A percentile compares a stretch with the other conserved stretches of the same genome.
Evolutionary conservation across 2,888 invertebrate genomes (phyloP).

Genomic region (Nomada flava): DNA sequence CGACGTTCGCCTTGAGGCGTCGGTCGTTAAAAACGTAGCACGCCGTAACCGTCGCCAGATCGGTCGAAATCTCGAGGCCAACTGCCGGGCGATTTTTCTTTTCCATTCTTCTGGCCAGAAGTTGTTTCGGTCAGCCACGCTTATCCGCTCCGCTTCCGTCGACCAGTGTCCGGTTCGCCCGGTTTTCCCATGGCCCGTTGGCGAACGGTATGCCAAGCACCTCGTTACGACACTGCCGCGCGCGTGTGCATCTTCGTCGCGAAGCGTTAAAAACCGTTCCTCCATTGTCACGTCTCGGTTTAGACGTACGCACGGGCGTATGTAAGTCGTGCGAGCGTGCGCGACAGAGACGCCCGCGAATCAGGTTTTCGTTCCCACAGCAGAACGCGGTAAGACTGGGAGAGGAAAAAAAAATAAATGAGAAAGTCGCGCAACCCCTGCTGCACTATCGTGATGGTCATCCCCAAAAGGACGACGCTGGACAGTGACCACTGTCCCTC

Average conservation of each 20-base stretch:
- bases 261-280: conserved; percentile 48
- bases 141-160: conserved; percentile 68
- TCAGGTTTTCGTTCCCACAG: conserved; percentile 84
- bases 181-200: conserved; percentile 77
- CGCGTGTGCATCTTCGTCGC: background rate
- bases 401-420: conserved; percentile 41
- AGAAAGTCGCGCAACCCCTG: conserved; percentile 71
- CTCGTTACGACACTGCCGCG: conserved; percentile 32
- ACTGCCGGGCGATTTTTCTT: conserved; percentile 64
- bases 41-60: conserved; percentile 41
- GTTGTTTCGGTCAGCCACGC: conserved; percentile 14
- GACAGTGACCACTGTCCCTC: conserved; percentile 71
- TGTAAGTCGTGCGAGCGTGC: conserved; percentile 16
- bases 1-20: background rate
- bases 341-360: conserved; percentile 75
- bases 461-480: conserved; percentile 70
- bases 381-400: conserved; percentile 7
- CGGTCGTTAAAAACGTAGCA: conserved; percentile 16
- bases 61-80: conserved; percentile 58
- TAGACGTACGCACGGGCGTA: too few species aligned
- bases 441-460: conserved; percentile 74
- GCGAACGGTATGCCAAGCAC: conserved; percentile 34
- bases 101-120: conserved; percentile 46
- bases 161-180: conserved; percentile 79
- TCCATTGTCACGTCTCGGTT: conserved; percentile 43